Evolutionary conservation across 2,888 invertebrate species (phyloP), one percentile per base, ranked within the genome.

Genomic region (Coenonympha glycerion): DNA sequence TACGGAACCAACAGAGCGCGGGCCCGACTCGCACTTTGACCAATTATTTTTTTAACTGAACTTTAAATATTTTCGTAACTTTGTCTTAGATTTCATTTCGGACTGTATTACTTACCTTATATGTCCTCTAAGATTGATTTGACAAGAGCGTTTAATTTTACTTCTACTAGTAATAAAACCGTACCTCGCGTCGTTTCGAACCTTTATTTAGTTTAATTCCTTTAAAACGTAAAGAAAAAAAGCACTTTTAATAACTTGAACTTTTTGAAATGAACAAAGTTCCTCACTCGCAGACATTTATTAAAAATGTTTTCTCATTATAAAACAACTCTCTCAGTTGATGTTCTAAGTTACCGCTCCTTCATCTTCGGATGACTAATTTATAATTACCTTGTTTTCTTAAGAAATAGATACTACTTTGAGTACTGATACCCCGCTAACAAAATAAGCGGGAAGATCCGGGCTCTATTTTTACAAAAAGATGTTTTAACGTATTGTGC

Each of bases 311-410:
- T 21, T 36, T 19, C 36, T 36, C 21, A 11, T 21, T 36, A 11
- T 6, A 33, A 33, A 16, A 33, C 15, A 21, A 36, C 9, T 16
- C 13, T 15, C 22, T 33, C 5, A 33, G 19, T 15, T 13, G 15
- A 15, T 15, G 21, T 11, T 13, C 11, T 33, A 15, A 9, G 34
- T 36, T 22, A 19, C 31, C 11, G 40, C 34, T 51, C 46, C 40
- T 31, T 24, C 42, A 16, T 50, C 33, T 22, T 50, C 26, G 15
- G 39, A 8, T n/a, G 9, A 3, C 34, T 34, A 46, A 51, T 46
- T 51, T 28, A n/a, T 24, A 34, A 46, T 51, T 34, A 34, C 34
- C 40, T 45, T 41, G 46, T 41, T 34, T 21, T 41, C 46, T 40
- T 34, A 26, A 21, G 41, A 47, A 46, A 26, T 36, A 36, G 2